Conservation (phyloP, 2,888 invertebrate species). For the Proisotoma minuta region DNA sequence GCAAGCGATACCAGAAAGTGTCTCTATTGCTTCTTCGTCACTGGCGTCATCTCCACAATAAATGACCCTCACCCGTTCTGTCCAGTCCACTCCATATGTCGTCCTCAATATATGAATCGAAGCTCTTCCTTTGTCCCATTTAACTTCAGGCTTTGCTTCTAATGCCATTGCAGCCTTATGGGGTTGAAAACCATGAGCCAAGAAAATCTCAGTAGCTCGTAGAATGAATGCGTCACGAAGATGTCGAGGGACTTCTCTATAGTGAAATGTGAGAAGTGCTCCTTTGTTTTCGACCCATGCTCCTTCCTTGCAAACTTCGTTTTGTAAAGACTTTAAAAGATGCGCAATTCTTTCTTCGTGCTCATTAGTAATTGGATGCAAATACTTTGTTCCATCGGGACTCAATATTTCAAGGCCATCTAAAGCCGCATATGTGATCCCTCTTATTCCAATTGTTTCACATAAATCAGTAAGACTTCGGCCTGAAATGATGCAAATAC, state of each 20-base stretch:
- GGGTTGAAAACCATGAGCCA: conserved; percentile 50
- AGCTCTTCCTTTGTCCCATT: conserved; percentile 53
- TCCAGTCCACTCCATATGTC: conserved; percentile 53
- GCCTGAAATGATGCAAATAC: conserved; percentile 53
- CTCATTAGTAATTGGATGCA: conserved; percentile 52
- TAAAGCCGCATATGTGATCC: conserved; percentile 53
- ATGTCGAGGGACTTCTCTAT: conserved; percentile 50
- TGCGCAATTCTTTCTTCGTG: conserved; percentile 50
- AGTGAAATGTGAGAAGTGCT: conserved; percentile 52
- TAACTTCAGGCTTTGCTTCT: conserved; percentile 52
- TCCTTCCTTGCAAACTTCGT: conserved; percentile 50
- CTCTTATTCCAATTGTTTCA: conserved; percentile 52
- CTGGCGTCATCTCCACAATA: conserved; percentile 53
- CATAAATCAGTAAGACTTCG: conserved; percentile 51
- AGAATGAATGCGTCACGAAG: conserved; percentile 49
- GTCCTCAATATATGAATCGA: conserved; percentile 53
- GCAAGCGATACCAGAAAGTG: conserved; percentile 52
- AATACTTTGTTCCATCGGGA: conserved; percentile 52
- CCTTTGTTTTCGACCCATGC: conserved; percentile 54
- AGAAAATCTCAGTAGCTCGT: conserved; percentile 50
- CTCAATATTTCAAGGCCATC: conserved; percentile 53
- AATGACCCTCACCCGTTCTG: conserved; percentile 52
- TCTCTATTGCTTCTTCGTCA: conserved; percentile 51
- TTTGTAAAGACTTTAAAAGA: conserved; percentile 49
- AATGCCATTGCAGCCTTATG: conserved; percentile 51